Percentiles rank a stretch among this genome's conserved stretches.
Evolutionary conservation across 2,888 invertebrate species (phyloP).

Genomic region (Drosophila borborema): DNA sequence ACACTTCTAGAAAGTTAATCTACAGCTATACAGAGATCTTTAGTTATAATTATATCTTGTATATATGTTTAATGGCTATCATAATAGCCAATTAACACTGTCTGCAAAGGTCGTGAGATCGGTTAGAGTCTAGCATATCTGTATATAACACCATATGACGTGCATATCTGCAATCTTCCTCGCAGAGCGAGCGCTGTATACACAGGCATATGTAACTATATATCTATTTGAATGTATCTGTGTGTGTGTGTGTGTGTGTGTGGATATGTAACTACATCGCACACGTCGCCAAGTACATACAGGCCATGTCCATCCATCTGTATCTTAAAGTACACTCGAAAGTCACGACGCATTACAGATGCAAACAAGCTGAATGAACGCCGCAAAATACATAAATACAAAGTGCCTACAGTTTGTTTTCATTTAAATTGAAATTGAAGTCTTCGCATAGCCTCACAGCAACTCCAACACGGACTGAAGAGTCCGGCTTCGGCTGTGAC

Average conservation of each 20-base stretch:
- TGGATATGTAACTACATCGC: conserved; percentile 48
- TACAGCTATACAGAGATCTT: neutral
- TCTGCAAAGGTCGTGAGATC: conserved; percentile 31
- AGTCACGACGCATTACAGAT: conserved; percentile 82
- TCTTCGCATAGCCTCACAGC: conserved; percentile 49
- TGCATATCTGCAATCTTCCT: conserved; percentile 30
- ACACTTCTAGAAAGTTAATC: neutral
- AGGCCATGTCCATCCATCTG: conserved; percentile 70
- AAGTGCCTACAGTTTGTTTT: conserved; percentile 81
- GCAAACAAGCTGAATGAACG: conserved; percentile 81
- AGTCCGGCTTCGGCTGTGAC: conserved; percentile 21
- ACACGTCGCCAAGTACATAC: conserved; percentile 35
- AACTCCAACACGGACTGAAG: conserved; percentile 28
- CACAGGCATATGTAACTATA: conserved; percentile 18
- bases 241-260: neutral
- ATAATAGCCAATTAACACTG: conserved; percentile 58
- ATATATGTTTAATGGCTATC: conserved; percentile 22
- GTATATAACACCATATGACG: conserved; percentile 43
- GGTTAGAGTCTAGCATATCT: conserved; percentile 21
- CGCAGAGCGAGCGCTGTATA: conserved; percentile 7
- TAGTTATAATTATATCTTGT: neutral
- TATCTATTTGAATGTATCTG: neutral
- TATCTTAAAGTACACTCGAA: conserved; percentile 77
- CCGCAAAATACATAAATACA: conserved; percentile 78
- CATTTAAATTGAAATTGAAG: conserved; percentile 81